Evolutionary conservation across 2,113 vertebrate genomes (phyloP), one percentile per base, ranked within the genome.

Genomic region (Marmota flaviventris): DNA sequence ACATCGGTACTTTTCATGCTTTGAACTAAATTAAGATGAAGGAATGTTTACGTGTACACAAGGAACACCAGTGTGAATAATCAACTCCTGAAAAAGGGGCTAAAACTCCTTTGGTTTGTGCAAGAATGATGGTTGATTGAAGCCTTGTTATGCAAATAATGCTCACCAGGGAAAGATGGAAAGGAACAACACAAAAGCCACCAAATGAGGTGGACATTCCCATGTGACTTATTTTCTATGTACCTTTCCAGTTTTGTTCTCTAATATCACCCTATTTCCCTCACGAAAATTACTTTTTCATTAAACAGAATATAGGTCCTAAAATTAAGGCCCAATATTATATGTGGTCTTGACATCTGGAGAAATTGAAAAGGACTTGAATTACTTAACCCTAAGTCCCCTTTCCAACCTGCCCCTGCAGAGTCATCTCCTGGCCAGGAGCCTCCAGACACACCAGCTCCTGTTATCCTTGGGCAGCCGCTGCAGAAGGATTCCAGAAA

Each of bases 71-170:
- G 1, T 8, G 29, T 1, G 63, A 79, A 65, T 65, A 17, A 72
- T 76, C 87, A 77, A 6, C 7, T 10, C 27, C 27, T 70, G 65
- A 53, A 85, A 70, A 42, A 75, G 10, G 85, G n/a, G 79, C 16
- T 58, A 48, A 79, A 93, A 85, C 27, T 34, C 87, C 56, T 73
- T 25, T 22, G 48, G 79, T 11, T 53, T 87, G 37, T 75, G 72
- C 25, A 5, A 37, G 76, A 86, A 0, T 20, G 58, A 25, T 8
- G 32, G 45, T 1, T 76, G 92, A 88, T 37, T 82, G 27, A 67
- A n/a, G 29, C 61, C 51, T 92, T 93, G 56, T 94, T 58, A 90
- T 84, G 69, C 76, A 94, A 91, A 93, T 76, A 24, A 48, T 22
- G 10, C 45, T 32, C 32, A 7, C 24, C 45, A 24, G 25, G 0